A percentile compares a stretch with the other conserved stretches of the same genome.
phyloP scores from a whole-genome alignment of 1,140 invertebrate genomes.

The Drosophila auraria region DNA sequence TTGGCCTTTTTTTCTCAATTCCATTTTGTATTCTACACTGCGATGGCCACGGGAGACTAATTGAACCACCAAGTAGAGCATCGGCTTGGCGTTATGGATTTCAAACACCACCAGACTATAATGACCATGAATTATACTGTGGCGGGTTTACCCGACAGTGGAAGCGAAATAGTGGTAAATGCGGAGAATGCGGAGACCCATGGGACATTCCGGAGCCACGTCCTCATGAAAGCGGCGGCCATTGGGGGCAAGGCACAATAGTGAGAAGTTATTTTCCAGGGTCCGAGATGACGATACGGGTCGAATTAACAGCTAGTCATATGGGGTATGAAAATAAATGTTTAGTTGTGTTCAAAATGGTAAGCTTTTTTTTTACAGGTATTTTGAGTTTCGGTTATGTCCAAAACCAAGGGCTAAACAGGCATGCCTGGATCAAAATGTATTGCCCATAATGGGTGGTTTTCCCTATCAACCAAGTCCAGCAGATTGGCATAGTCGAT shows the following conservation, averaged over 20 bases:
- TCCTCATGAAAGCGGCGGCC: conserved; percentile 93
- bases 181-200: conserved; percentile 94
- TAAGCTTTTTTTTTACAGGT: conserved; percentile 78
- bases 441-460: conserved; percentile 87
- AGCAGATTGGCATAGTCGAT: conserved; percentile 86
- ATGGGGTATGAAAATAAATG: conserved; percentile 86
- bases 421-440: conserved; percentile 91
- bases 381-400: conserved; percentile 95
- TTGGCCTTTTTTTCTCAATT: background rate
- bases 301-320: conserved; percentile 93
- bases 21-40: conserved; percentile 18
- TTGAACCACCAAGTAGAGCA: conserved; percentile 93
- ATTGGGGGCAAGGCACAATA: conserved; percentile 92
- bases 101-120: conserved; percentile 92
- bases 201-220: conserved; percentile 91
- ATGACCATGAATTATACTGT: conserved; percentile 95
- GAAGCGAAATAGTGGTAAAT: conserved; percentile 90
- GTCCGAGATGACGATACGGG: conserved; percentile 89
- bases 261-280: conserved; percentile 90
- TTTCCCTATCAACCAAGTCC: conserved; percentile 68
- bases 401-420: conserved; percentile 89
- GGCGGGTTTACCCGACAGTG: conserved; percentile 93
- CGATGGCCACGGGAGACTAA: conserved; percentile 90
- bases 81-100: conserved; percentile 91
- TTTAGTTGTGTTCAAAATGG: background rate